These are phyloP conservation scores for Atherinosoma microstoma DNA, from an alignment of 2,797 vertebrate species.

Conservation along the genomic window DNA sequence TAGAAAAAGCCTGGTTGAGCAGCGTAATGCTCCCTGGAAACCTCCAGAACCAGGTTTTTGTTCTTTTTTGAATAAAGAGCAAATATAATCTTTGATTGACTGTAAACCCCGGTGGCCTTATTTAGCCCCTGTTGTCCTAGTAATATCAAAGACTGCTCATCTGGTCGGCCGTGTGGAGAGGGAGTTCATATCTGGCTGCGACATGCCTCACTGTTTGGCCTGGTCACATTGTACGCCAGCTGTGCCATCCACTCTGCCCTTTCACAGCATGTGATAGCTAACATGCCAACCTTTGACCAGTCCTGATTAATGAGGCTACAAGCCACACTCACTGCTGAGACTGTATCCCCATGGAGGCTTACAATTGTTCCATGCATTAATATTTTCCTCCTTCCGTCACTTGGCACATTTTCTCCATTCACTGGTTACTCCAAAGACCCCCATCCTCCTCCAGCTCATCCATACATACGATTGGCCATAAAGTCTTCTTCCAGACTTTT, in stretches of 20 bases:
- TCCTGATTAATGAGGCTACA: conserved; percentile 70
- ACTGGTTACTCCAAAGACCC: not conserved
- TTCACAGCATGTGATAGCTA: conserved; percentile 59
- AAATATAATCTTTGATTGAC: too few species aligned
- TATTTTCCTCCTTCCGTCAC: conserved; percentile 16
- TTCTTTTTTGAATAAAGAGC: too few species aligned
- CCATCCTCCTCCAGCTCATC: not conserved
- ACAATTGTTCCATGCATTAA: conserved; percentile 14
- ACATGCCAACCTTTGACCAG: conserved; percentile 60
- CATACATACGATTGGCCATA: not conserved
- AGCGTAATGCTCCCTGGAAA: too few species aligned
- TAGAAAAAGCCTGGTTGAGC: not conserved
- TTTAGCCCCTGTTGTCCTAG: conserved; percentile 24
- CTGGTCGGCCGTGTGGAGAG: conserved; percentile 5
- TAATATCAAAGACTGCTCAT: conserved; percentile 34
- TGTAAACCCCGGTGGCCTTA: not conserved
- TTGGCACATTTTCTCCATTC: conserved; percentile 7
- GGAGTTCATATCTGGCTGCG: conserved; percentile 34
- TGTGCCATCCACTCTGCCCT: conserved; percentile 54
- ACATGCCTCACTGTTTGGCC: conserved; percentile 48
- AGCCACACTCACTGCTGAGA: conserved; percentile 28
- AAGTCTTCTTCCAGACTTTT: not conserved
- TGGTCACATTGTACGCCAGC: conserved; percentile 56
- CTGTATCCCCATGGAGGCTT: conserved; percentile 17
- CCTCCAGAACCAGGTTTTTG: not conserved